Base-by-base conservation (phyloP, 2,797 vertebrate genomes). In the Hozukius guyotensis region DNA sequence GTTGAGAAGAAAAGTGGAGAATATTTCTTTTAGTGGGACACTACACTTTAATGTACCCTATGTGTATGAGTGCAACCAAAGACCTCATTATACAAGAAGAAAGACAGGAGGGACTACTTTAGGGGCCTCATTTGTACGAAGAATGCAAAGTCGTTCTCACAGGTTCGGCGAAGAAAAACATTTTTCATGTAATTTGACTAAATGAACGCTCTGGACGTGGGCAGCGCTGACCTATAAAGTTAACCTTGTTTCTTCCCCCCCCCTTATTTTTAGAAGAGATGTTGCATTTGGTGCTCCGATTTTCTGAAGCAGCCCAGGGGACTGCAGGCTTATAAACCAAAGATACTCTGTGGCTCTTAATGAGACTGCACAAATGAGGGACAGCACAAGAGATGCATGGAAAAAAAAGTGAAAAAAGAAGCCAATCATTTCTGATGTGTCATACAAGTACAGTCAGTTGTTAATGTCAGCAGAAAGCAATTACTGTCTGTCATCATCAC, bases 171-270 rank as follows among this genome's bases (percentile, higher is more conserved):
- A 59, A 24, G 52, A 64, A 72, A 62, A 61, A n/a, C 4, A 38
- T 59, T 68, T 66, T 71, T 70, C 57, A 46, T 80, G 42, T 75
- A 76, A 76, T 75, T 53, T 61, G 49, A 72, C 57, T n/a, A 74
- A 81, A 87, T 65, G 29, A 80, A 67, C 8, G 16, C 61, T 52
- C 22, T 72, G 71, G 63, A 87, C 4, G 9, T 74, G 65, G 76
- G 34, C 67, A 67, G 29, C 6, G 31, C 77, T 85, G 82, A 84
- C 82, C 90, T 84, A 85, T 69, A 85, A 86, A 89, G 69, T 77
- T 79, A 91, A 91, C 86, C 83, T 87, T 77, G 81, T 90, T 93
- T 90, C 83, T 69, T 77, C 89, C 4, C 0, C 3, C 5, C 6
- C 8, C 42, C 87, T 80, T 80, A 87, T 83, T 86, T 90, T 82